A percentile compares a stretch with the other conserved stretches of the same genome.
phyloP scores from a whole-genome alignment of 2,113 vertebrate genomes.

The Stigmatopora nigra region DNA sequence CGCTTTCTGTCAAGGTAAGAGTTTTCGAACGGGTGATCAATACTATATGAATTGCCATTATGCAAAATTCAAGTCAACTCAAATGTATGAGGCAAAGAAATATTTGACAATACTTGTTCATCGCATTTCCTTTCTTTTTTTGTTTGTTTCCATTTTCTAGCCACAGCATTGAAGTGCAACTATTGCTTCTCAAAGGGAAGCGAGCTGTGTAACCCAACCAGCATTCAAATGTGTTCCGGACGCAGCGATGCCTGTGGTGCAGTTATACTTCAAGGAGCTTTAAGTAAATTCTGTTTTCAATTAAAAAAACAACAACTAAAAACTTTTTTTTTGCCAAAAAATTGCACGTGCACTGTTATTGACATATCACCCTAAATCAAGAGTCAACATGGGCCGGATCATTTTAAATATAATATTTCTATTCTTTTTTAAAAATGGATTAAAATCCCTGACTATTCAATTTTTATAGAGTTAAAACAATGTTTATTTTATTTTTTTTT shows the following conservation, averaged over 20 bases:
- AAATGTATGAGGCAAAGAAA: not conserved
- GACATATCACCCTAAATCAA: not conserved
- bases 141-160: not conserved
- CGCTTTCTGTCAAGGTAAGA: not conserved
- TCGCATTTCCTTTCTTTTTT: not conserved
- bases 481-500: too few species aligned
- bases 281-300: constrained; percentile 13
- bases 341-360: not conserved
- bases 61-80: not conserved
- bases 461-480: too few species aligned
- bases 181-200: constrained; percentile 10
- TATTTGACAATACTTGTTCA: not conserved
- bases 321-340: too few species aligned
- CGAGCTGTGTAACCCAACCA: constrained; percentile 19
- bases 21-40: not conserved
- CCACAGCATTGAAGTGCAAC: constrained; percentile 23
- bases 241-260: constrained; percentile 15
- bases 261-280: not conserved
- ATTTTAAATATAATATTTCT: too few species aligned
- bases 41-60: not conserved
- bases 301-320: too few species aligned
- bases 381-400: too few species aligned
- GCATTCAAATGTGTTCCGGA: constrained; percentile 20
- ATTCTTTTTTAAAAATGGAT: too few species aligned
- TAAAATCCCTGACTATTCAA: too few species aligned